Evolutionary conservation across 2,888 invertebrate species (phyloP).

Genomic region (Ophraella communa): DNA sequence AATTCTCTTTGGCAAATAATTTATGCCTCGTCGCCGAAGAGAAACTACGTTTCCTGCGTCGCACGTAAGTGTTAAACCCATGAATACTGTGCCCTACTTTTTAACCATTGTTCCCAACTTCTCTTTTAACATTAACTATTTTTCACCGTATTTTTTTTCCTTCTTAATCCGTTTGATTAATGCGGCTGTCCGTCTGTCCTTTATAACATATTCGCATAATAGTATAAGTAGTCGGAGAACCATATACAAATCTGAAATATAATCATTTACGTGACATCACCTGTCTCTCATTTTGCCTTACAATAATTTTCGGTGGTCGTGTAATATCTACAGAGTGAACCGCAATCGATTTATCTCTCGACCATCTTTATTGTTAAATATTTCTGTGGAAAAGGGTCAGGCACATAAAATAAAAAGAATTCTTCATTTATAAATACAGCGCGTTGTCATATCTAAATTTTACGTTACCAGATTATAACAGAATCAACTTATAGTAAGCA

Average conservation of each 20-base stretch:
- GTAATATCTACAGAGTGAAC: not conserved
- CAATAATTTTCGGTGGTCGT: not conserved
- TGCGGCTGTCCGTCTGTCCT: constrained; percentile 2
- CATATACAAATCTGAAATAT: constrained; percentile 9
- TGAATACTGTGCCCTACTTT: not conserved
- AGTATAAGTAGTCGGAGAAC: not conserved
- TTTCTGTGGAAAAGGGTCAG: too few relatives aligned
- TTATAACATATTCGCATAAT: constrained; percentile 1
- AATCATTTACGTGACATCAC: constrained; percentile 16
- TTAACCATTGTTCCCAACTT: not conserved
- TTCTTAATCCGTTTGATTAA: constrained; percentile 1
- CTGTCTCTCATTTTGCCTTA: constrained; percentile 10
- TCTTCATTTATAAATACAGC: too few relatives aligned
- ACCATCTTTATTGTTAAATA: too few relatives aligned
- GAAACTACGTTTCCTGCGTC: not conserved
- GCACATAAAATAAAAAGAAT: too few relatives aligned
- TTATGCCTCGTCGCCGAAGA: not conserved
- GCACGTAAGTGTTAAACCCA: not conserved
- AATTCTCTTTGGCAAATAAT: not conserved
- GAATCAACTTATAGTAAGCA: too few relatives aligned
- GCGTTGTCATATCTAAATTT: too few relatives aligned
- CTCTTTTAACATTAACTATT: not conserved
- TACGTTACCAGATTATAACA: too few relatives aligned
- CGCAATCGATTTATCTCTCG: not conserved
- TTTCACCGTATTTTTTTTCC: too few relatives aligned